A percentile compares a stretch with the other conserved stretches of the same genome.
Evolutionary conservation across 2,888 invertebrate species (phyloP).

Genomic region (Epistrophella euchroma): DNA sequence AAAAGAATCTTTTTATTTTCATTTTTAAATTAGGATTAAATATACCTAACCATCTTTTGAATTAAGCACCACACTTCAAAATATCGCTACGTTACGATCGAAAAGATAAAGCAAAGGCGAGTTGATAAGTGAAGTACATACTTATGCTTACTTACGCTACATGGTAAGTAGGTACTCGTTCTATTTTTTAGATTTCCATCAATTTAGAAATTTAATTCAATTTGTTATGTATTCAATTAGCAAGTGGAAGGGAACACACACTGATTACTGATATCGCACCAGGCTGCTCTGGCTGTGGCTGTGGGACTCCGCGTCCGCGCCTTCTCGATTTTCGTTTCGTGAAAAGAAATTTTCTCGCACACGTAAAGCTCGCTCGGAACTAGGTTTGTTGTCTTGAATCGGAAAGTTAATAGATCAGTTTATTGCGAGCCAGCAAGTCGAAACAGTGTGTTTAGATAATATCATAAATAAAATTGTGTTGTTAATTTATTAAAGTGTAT

Average conservation of each 20-base stretch:
- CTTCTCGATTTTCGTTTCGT: not conserved
- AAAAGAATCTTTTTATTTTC: not conserved
- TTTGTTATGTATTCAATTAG: conserved; percentile 10
- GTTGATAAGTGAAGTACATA: conserved; percentile 42
- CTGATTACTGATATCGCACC: too few species aligned
- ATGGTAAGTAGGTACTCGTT: too few species aligned
- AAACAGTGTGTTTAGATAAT: not conserved
- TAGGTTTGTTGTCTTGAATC: not conserved
- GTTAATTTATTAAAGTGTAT: not conserved
- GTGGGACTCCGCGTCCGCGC: not conserved
- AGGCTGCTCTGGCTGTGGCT: not conserved
- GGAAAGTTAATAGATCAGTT: conserved; percentile 8
- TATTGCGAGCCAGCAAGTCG: conserved; percentile 2
- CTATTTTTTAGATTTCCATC: not conserved
- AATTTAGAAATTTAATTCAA: conserved; percentile 20
- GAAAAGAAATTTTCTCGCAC: not conserved
- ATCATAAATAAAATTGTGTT: not conserved
- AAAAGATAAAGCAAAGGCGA: conserved; percentile 13
- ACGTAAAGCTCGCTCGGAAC: not conserved
- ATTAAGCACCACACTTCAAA: not conserved
- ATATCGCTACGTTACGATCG: not conserved
- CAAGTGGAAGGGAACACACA: too few species aligned
- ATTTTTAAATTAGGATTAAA: not conserved
- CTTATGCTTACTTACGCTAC: too few species aligned
- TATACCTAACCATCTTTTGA: not conserved